These are phyloP conservation scores for Sylvietta virens DNA, from an alignment of 2,113 vertebrate genomes.

Conservation along the genomic window DNA sequence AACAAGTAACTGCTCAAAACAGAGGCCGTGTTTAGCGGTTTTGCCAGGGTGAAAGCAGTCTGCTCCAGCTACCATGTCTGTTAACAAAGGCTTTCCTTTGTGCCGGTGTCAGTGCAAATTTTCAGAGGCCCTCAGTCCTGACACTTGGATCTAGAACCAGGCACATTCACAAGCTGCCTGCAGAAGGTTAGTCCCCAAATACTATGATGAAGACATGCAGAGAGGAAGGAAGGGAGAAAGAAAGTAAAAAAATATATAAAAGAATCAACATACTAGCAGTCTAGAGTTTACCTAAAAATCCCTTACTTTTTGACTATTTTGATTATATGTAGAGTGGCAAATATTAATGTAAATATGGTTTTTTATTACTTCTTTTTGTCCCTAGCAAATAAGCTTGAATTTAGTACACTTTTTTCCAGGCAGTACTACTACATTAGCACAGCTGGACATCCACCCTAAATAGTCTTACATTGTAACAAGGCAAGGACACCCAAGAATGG, in stretches of 20 bases:
- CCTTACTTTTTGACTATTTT: not conserved
- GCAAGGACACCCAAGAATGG: not conserved
- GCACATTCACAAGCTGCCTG: not conserved
- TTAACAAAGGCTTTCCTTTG: not conserved
- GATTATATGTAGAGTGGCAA: not conserved
- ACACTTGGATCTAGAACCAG: rapidly evolving
- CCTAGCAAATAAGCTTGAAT: not conserved
- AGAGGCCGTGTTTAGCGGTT: not conserved
- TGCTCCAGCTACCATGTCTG: not conserved
- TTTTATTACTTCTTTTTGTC: not conserved
- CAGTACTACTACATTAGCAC: not conserved
- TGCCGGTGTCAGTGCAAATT: not conserved
- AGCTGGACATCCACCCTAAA: not conserved
- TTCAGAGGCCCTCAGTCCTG: not conserved
- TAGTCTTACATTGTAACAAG: not conserved
- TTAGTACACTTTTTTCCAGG: not conserved
- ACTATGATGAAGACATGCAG: not conserved
- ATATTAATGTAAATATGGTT: not conserved
- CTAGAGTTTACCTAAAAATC: not conserved
- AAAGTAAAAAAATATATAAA: not conserved
- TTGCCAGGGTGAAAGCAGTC: not conserved
- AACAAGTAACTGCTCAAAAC: not conserved
- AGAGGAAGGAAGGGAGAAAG: not conserved
- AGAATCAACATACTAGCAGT: not conserved
- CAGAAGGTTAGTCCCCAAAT: not conserved